Conservation (phyloP, 2,797 vertebrate species). For the Onychomys torridus region DNA sequence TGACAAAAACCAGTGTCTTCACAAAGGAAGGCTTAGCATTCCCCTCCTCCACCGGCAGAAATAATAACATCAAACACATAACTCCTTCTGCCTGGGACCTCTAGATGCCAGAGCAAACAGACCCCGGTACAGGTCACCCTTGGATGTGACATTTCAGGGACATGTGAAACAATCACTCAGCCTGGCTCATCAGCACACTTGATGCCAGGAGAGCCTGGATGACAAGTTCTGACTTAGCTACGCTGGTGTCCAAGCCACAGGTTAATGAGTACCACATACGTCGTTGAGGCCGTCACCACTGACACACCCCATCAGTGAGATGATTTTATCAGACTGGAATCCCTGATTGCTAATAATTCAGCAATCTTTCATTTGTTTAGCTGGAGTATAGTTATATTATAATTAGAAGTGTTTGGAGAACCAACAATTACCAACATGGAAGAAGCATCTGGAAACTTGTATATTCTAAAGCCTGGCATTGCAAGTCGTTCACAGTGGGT, state of each 20-base stretch:
- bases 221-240: background rate
- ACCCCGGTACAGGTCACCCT: rapidly evolving
- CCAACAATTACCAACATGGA: constrained; percentile 54
- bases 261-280: background rate
- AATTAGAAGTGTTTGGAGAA: constrained; percentile 58
- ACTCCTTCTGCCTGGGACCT: rapidly evolving
- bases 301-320: background rate
- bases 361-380: constrained; percentile 51
- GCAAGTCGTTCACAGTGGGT: background rate
- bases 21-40: background rate
- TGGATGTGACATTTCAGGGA: background rate
- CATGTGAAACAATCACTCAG: background rate
- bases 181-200: constrained; percentile 8
- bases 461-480: background rate
- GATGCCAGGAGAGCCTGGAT: background rate
- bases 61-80: background rate
- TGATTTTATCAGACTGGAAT: rapidly evolving
- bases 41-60: background rate
- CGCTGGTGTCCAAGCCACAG: background rate
- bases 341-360: constrained; percentile 39
- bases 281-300: background rate
- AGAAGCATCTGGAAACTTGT: constrained; percentile 29
- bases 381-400: constrained; percentile 20
- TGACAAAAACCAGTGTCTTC: constrained; percentile 44
- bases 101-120: rapidly evolving